These are phyloP conservation scores for Chymomyza caudatula DNA, from an alignment of 2,888 invertebrate genomes.

Conservation along the genomic window DNA sequence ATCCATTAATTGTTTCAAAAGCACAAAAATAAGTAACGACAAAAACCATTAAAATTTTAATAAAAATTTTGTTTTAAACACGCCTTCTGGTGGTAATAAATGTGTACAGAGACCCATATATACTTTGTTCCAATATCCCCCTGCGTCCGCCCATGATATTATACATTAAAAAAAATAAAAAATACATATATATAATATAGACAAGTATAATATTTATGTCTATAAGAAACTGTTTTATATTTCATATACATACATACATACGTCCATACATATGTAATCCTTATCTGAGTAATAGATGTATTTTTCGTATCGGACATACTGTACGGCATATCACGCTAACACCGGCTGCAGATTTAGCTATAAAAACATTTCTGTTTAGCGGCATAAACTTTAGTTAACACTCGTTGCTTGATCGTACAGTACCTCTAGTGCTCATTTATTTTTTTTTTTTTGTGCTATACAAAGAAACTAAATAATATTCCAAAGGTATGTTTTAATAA, in stretches of 20 bases:
- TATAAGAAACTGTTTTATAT: constrained; percentile 6
- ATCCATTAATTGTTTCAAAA: too few relatives aligned
- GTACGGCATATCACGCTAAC: constrained; percentile 18
- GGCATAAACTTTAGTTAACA: constrained; percentile 39
- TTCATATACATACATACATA: background rate
- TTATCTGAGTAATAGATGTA: background rate
- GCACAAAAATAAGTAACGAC: too few relatives aligned
- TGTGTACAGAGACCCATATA: too few relatives aligned
- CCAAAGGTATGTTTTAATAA: background rate
- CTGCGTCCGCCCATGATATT: too few relatives aligned
- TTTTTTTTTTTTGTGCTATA: background rate
- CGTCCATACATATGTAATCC: background rate
- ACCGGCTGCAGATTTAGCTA: constrained; percentile 37
- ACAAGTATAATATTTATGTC: background rate
- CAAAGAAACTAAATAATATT: background rate
- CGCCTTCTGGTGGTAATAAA: too few relatives aligned
- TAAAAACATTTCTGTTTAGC: constrained; percentile 43
- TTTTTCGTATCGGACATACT: background rate
- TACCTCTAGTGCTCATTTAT: constrained; percentile 11
- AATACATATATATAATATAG: too few relatives aligned
- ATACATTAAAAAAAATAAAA: too few relatives aligned
- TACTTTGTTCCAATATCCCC: too few relatives aligned
- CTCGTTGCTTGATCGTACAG: constrained; percentile 26
- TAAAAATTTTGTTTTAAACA: too few relatives aligned
- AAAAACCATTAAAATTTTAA: too few relatives aligned